These are phyloP conservation scores for Glyphotaelius pellucidus DNA, from an alignment of 2,888 invertebrate species.

Conservation along the genomic window DNA sequence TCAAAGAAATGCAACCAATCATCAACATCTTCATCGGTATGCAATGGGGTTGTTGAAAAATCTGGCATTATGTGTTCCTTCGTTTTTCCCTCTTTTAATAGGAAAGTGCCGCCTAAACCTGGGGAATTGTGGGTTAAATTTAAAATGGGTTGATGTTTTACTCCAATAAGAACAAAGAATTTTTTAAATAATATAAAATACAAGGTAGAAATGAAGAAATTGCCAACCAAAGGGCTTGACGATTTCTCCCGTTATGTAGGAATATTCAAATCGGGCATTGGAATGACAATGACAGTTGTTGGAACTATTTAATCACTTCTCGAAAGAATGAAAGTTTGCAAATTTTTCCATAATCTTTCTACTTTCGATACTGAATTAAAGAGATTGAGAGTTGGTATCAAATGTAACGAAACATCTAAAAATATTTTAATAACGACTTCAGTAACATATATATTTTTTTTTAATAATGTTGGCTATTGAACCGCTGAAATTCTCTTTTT, in stretches of 20 bases:
- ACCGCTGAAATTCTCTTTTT: neutral
- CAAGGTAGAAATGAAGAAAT: neutral
- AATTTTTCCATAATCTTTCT: neutral
- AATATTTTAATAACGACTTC: neutral
- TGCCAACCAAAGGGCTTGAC: neutral
- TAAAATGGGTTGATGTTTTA: conserved; percentile 60
- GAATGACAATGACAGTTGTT: neutral
- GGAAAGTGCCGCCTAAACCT: conserved; percentile 94
- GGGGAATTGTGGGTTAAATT: neutral
- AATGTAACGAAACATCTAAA: neutral
- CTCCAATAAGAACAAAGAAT: conserved; percentile 2
- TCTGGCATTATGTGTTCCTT: conserved; percentile 98
- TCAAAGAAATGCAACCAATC: conserved; percentile 94
- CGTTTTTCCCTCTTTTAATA: conserved; percentile 88
- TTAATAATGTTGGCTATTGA: neutral
- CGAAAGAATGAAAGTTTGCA: neutral
- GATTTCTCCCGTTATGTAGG: neutral
- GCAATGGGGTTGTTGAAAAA: conserved; percentile 87
- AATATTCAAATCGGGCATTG: conserved; percentile 15
- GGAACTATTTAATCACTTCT: neutral
- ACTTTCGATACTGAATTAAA: neutral
- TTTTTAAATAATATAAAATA: neutral
- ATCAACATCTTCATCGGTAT: conserved; percentile 85
- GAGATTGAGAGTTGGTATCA: neutral
- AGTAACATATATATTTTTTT: neutral